Conservation (phyloP, 2,113 vertebrate species). For the Neodon shergylaensis region DNA sequence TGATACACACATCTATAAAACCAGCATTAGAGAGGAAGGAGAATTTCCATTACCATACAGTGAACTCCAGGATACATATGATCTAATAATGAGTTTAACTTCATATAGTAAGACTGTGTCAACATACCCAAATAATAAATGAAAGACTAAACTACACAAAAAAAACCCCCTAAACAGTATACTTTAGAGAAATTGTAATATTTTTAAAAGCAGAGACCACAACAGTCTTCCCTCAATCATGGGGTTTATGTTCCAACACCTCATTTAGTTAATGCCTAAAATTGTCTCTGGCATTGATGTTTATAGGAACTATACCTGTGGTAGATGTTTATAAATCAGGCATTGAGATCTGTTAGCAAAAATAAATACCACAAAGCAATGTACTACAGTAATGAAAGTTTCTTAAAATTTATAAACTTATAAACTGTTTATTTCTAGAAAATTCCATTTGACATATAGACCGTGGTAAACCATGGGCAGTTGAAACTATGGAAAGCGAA, state of each 20-base stretch:
- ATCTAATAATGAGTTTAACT: neutral
- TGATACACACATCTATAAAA: neutral
- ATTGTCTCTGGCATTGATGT: neutral
- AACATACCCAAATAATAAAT: neutral
- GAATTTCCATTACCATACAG: neutral
- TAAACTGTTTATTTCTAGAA: neutral
- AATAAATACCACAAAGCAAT: neutral
- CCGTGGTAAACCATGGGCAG: neutral
- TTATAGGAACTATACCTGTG: neutral
- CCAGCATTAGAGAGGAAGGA: neutral
- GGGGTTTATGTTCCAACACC: neutral
- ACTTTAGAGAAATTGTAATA: constrained; percentile 15
- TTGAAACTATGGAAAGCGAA: neutral
- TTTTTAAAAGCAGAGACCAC: neutral
- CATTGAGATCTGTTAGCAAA: neutral
- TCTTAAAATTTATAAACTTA: neutral
- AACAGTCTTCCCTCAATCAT: neutral
- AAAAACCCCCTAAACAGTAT: neutral
- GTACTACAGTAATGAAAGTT: neutral
- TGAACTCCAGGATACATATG: neutral
- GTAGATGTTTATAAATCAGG: neutral
- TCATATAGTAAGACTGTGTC: neutral
- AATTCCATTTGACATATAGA: neutral
- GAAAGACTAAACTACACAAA: neutral
- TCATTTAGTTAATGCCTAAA: neutral